Evolutionary conservation across 2,888 invertebrate genomes (phyloP), one percentile per base, ranked within the genome.

Genomic region (Sycophila texana): DNA sequence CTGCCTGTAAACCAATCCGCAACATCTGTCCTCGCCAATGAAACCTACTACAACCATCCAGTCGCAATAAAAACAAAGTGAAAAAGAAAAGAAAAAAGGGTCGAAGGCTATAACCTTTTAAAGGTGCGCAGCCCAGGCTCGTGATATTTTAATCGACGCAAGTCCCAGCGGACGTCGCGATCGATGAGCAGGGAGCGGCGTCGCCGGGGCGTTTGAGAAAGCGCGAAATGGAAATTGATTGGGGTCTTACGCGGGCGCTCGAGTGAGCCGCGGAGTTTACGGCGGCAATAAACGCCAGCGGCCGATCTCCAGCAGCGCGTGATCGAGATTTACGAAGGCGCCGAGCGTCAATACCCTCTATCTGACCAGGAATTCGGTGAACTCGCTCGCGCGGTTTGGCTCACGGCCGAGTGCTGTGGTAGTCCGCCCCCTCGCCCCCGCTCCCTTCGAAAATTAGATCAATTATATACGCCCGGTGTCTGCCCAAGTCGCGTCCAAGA

Each of bases 201-300:
- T 4, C 39, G 39, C 39, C 39, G 4, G 5, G 39, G 39, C 39
- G 39, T 7, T 39, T 7, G 39, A 39, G 39, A 39, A 72, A 58
- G 68, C 78, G 60, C 79, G 82, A 80, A 81, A 81, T 71, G 82
- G 83, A 82, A 84, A 85, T 84, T 84, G 83, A 84, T 84, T 84
- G 83, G 82, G 79, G 66, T 75, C 60, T 74, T 66, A 63, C 57
- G 58, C 26, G 20, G 13, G 55, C 73, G 58, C 71, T 79, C 65
- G 74, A 78, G 74, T 74, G 70, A 79, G 65, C 74, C 55, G 22
- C n/a, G 22, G 65, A 47, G 73, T 74, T 68, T 68, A 78, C 57
- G 55, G 63, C 51, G 67, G 71, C 75, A 81, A 81, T 81, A 81
- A 81, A 82, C 74, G 79, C 74, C 77, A 65, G 30, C 51, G 26